Conservation (phyloP, 37 sponge, comb jelly and placozoan genomes). For the Bolinopsis microptera region DNA sequence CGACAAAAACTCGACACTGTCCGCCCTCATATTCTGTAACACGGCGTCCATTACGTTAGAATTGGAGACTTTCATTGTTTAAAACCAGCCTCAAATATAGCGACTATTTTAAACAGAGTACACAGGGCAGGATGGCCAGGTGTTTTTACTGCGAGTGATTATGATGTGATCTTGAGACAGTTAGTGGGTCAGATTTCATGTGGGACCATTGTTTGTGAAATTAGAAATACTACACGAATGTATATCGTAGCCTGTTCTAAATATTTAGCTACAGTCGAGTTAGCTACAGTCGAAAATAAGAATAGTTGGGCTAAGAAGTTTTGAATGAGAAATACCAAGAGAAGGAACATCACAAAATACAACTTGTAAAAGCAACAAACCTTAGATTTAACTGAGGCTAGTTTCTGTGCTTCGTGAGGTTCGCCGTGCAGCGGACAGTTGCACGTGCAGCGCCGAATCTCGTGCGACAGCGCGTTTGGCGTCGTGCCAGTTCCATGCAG, state of each 20-base stretch:
- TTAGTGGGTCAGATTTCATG: too few relatives aligned
- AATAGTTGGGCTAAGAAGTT: too few relatives aligned
- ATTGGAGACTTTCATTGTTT: not conserved
- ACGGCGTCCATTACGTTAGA: too few relatives aligned
- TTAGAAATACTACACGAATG: too few relatives aligned
- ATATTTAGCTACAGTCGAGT: too few relatives aligned
- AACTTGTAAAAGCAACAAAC: not conserved
- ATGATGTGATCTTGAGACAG: too few relatives aligned
- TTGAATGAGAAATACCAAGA: too few relatives aligned
- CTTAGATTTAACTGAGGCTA: not conserved
- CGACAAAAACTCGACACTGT: conserved; percentile 7
- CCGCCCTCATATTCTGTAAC: not conserved
- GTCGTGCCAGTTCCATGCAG: conserved; percentile 56
- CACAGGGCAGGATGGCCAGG: not conserved
- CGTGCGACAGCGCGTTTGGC: conserved; percentile 54
- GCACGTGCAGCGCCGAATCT: conserved; percentile 60
- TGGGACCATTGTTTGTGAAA: too few relatives aligned
- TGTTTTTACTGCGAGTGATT: not conserved
- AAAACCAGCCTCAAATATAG: not conserved
- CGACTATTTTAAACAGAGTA: not conserved
- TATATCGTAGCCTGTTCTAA: too few relatives aligned
- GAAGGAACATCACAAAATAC: too few relatives aligned
- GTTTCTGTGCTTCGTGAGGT: not conserved
- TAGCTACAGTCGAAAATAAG: too few relatives aligned
- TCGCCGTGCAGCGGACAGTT: conserved; percentile 57